phyloP scores from a whole-genome alignment of 2,888 invertebrate genomes.

The Chorisops tibialis region DNA sequence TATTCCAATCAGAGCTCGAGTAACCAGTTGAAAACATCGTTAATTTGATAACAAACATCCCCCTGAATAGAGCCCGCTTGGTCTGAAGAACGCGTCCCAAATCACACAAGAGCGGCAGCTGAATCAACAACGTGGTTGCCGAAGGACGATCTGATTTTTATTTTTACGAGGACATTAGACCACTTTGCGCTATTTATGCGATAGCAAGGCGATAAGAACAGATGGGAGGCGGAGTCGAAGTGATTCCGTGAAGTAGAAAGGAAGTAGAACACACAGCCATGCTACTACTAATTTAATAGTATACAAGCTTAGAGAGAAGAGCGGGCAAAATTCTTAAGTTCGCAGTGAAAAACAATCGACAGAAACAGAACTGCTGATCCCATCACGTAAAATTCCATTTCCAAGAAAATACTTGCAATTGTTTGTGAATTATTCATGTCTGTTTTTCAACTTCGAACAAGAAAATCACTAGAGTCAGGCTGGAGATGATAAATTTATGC shows the following conservation, averaged over 20 bases:
- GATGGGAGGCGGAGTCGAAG: background rate
- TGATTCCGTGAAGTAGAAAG: background rate
- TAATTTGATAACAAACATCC: slow-evolving; percentile 17
- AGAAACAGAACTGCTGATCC: background rate
- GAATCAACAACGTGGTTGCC: background rate
- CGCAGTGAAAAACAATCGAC: background rate
- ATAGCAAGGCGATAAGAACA: too few species aligned
- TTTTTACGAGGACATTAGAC: slow-evolving; percentile 18
- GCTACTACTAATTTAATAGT: background rate
- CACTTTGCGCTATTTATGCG: slow-evolving; percentile 1
- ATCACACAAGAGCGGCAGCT: background rate
- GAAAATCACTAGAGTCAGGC: too few species aligned
- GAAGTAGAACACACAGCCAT: background rate
- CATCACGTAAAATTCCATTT: background rate
- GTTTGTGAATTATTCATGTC: background rate
- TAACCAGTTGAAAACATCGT: slow-evolving; percentile 14
- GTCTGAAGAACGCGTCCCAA: background rate
- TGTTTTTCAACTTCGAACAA: too few species aligned
- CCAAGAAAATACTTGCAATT: background rate
- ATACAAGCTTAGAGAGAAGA: background rate
- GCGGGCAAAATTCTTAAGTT: background rate
- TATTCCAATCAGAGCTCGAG: slow-evolving; percentile 1
- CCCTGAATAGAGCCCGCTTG: background rate
- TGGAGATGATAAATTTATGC: too few species aligned
- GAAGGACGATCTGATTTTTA: slow-evolving; percentile 3